phyloP scores from a whole-genome alignment of 2,888 invertebrate genomes.

The Chelonus formosanus region DNA sequence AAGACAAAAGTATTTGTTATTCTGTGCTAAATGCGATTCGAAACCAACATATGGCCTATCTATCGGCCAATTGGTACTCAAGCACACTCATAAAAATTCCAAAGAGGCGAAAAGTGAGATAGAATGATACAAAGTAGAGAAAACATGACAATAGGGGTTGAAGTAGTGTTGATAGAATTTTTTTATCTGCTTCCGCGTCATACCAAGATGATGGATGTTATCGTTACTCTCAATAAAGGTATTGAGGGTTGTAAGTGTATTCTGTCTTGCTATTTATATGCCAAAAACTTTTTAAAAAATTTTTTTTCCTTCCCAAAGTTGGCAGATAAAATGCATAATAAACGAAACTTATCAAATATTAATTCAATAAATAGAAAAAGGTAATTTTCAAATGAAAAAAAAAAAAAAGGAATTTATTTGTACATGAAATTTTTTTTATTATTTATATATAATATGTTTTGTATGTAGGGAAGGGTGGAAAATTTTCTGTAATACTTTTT shows the following conservation, averaged over 20 bases:
- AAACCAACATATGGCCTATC: constrained; percentile 54
- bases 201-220: constrained; percentile 8
- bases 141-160: constrained; percentile 3
- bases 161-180: constrained; percentile 8
- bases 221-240: constrained; percentile 6
- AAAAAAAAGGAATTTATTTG: too few relatives aligned
- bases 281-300: too few relatives aligned
- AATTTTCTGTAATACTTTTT: constrained; percentile 32
- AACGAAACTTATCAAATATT: too few relatives aligned
- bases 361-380: too few relatives aligned
- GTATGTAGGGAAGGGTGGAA: constrained; percentile 6
- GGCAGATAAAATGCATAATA: too few relatives aligned
- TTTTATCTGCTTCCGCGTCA: constrained; percentile 8
- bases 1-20: constrained; percentile 33
- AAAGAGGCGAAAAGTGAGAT: constrained; percentile 1
- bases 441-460: constrained; percentile 6
- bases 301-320: too few relatives aligned
- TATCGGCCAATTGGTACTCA: constrained; percentile 33
- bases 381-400: too few relatives aligned
- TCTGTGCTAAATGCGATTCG: constrained; percentile 53
- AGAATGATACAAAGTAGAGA: not conserved
- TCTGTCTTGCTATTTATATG: too few relatives aligned
- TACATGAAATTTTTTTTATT: not conserved
- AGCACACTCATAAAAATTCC: constrained; percentile 33
- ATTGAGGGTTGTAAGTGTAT: not conserved